Conservation (phyloP, 2,797 vertebrate species). For the Scarus forsteni region DNA sequence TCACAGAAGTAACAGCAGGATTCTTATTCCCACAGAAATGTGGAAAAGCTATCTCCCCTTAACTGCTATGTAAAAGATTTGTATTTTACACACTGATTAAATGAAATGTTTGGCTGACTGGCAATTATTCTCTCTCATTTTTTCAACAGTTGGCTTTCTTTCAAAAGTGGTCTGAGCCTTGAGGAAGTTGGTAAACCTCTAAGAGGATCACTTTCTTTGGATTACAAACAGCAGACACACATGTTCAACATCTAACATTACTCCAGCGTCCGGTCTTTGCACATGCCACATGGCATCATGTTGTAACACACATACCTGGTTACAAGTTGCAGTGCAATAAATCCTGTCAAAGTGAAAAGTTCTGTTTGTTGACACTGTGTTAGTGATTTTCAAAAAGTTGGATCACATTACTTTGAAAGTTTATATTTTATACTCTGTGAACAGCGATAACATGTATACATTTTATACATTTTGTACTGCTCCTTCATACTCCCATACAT, state of each 20-base stretch:
- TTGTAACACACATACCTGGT: constrained; percentile 34
- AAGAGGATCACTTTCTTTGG: constrained; percentile 72
- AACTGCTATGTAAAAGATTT: constrained; percentile 29
- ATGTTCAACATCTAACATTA: constrained; percentile 47
- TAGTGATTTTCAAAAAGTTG: background rate
- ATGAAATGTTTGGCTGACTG: constrained; percentile 19
- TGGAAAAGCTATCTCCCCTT: constrained; percentile 65
- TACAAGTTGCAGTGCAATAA: constrained; percentile 49
- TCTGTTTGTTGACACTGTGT: constrained; percentile 37
- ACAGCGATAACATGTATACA: no score
- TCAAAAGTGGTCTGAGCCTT: constrained; percentile 62
- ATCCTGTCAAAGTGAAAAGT: constrained; percentile 23
- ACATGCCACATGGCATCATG: constrained; percentile 46
- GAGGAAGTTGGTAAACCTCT: constrained; percentile 59
- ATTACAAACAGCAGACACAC: constrained; percentile 63
- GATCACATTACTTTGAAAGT: background rate
- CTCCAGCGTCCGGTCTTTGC: constrained; percentile 43
- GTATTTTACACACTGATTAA: constrained; percentile 24
- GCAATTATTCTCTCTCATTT: constrained; percentile 23
- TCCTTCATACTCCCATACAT: no score
- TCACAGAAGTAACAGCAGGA: constrained; percentile 23
- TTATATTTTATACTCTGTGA: background rate
- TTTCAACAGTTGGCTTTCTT: constrained; percentile 52
- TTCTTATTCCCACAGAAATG: constrained; percentile 33
- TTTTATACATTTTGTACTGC: no score